A percentile compares a stretch with the other conserved stretches of the same genome.
phyloP scores from a whole-genome alignment of 92 coral and sea anemone genomes.

The Chrysogorgia sp. region DNA sequence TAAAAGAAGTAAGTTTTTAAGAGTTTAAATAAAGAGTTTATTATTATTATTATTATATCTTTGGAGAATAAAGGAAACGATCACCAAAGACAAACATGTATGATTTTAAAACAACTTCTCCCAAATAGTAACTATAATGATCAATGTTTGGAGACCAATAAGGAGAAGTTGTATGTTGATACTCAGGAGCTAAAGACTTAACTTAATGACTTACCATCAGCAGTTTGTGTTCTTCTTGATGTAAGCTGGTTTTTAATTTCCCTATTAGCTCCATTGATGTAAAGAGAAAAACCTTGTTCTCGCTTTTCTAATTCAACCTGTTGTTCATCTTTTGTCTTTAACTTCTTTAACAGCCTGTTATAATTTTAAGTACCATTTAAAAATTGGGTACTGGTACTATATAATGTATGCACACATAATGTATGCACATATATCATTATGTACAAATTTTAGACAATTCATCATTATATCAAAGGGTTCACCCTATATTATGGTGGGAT shows the following conservation, averaged over 20 bases:
- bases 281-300: slow-evolving; percentile 94
- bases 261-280: slow-evolving; percentile 94
- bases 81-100: no score
- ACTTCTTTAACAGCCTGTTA: slow-evolving; percentile 71
- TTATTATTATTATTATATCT: not conserved
- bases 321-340: slow-evolving; percentile 83
- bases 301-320: slow-evolving; percentile 89
- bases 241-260: slow-evolving; percentile 61
- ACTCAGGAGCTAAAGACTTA: not conserved
- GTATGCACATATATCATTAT: not conserved
- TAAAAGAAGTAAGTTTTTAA: no score
- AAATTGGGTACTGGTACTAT: no score
- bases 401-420: slow-evolving; percentile 2
- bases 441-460: not conserved
- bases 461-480: not conserved
- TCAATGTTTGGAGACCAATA: no score
- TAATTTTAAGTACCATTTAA: not conserved
- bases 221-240: slow-evolving; percentile 88
- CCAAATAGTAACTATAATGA: no score
- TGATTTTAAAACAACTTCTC: no score
- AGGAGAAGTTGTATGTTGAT: no score
- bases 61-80: not conserved
- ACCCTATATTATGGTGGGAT: not conserved
- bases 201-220: slow-evolving; percentile 58
- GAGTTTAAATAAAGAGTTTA: no score